Evolutionary conservation across 2,888 invertebrate genomes (phyloP).

Genomic region (Drosophila limbata): DNA sequence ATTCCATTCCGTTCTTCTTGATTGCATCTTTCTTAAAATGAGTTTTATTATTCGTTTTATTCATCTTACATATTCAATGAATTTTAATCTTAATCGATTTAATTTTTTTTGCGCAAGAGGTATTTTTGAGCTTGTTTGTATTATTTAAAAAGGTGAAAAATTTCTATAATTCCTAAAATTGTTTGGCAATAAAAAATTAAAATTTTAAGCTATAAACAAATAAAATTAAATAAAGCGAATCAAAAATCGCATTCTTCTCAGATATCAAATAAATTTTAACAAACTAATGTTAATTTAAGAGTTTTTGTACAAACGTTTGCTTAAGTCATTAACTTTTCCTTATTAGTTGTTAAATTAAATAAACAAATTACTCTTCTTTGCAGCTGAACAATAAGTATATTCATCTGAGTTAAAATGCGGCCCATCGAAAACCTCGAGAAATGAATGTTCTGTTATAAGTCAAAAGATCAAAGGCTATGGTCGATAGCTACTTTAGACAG

Average conservation of each 20-base stretch:
- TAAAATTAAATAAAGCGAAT: not conserved
- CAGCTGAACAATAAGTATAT: not conserved
- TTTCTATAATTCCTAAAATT: too few relatives aligned
- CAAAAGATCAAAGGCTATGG: slow-evolving; percentile 67
- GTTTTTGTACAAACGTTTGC: not conserved
- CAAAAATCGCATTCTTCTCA: not conserved
- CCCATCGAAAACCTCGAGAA: not conserved
- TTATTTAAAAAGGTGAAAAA: not conserved
- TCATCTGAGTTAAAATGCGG: not conserved
- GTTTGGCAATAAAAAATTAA: not conserved
- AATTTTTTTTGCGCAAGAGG: slow-evolving; percentile 1
- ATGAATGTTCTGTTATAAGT: slow-evolving; percentile 36
- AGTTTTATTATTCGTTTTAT: slow-evolving; percentile 13
- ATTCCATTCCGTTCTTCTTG: slow-evolving; percentile 29
- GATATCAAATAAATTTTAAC: not conserved
- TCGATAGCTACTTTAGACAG: slow-evolving; percentile 30
- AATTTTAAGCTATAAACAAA: not conserved
- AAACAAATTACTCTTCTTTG: not conserved
- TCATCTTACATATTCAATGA: not conserved
- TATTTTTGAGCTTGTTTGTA: not conserved
- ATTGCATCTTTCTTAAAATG: slow-evolving; percentile 15
- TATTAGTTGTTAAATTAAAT: not conserved
- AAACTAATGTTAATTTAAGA: not conserved
- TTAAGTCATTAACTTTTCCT: not conserved
- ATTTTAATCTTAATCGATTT: slow-evolving; percentile 21